Evolutionary conservation across 2,113 vertebrate species (phyloP), one percentile per base, ranked within the genome.

Genomic region (Gobiocypris rarus): DNA sequence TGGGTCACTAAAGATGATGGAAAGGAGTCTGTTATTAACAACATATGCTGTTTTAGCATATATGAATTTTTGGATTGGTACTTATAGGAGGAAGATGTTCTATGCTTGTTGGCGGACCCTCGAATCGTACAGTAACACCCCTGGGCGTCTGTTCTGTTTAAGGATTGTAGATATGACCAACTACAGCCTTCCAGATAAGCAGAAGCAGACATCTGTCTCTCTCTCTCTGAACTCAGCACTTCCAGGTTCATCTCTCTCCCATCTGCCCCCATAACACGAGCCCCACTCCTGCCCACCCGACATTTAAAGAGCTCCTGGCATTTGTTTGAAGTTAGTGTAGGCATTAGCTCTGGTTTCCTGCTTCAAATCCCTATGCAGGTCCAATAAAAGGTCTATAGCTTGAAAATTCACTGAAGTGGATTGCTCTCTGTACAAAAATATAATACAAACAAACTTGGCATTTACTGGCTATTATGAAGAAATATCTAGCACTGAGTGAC

Each of bases 291-390:
- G 56, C 76, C 76, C 56, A 79, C 14, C 88, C 90, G 93, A 94
- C 92, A 93, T 94, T 93, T 93, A 75, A 90, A 91, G 92, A 92
- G 92, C 91, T 91, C 90, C 89, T 92, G 91, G 91, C 90, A 93
- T 93, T 89, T 85, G 87, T 93, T 94, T 94, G 93, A 94, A 93
- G 93, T 93, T 91, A 89, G 89, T 90, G 87, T 91, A 89, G 90
- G 91, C 91, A 94, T 94, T 93, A 94, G 91, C 91, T 92, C 90
- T 93, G 91, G 92, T 94, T 93, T 93, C 92, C 93, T 93, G 92
- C 90, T 78, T 90, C 90, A 93, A 93, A 94, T 93, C 92, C 91
- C 31, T 91, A 89, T 91, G 93, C 91, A 92, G 92, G 87, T 92
- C 48, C 90, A 93, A 92, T 93, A 94, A 94, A 92, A 76, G 34